These are phyloP conservation scores for Syncerus caffer DNA, from an alignment of 2,797 vertebrate species.

Conservation along the genomic window DNA sequence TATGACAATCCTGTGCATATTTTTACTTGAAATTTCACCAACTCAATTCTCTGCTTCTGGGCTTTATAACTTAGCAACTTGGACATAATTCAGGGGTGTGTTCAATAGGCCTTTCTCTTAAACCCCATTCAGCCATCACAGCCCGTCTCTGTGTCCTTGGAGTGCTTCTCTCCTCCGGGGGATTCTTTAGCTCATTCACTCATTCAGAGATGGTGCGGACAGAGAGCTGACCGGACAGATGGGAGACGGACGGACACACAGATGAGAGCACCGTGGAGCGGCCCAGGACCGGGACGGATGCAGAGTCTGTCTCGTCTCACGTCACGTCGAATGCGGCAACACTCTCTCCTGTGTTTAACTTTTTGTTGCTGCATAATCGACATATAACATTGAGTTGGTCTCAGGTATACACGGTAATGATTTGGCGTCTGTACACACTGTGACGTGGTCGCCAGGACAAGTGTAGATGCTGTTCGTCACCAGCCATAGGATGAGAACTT, in stretches of 20 bases:
- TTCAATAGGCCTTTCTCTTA: background rate
- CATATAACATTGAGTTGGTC: background rate
- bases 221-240: background rate
- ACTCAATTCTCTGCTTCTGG: background rate
- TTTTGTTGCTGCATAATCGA: background rate
- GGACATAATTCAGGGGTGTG: too few relatives aligned
- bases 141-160: background rate
- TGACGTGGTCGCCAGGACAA: background rate
- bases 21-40: background rate
- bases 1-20: accelerated
- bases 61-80: background rate
- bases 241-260: background rate
- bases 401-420: background rate
- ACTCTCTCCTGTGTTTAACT: background rate
- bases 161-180: background rate
- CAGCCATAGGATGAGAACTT: background rate
- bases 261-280: background rate
- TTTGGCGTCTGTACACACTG: background rate
- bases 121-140: accelerated
- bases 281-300: accelerated
- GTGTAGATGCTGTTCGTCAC: background rate
- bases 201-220: background rate
- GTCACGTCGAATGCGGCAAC: background rate
- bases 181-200: background rate
- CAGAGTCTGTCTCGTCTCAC: background rate